Evolutionary conservation across 30 jellyfish, hydroid and myxozoan genomes (phyloP).

Genomic region (Turritopsis dohrnii): DNA sequence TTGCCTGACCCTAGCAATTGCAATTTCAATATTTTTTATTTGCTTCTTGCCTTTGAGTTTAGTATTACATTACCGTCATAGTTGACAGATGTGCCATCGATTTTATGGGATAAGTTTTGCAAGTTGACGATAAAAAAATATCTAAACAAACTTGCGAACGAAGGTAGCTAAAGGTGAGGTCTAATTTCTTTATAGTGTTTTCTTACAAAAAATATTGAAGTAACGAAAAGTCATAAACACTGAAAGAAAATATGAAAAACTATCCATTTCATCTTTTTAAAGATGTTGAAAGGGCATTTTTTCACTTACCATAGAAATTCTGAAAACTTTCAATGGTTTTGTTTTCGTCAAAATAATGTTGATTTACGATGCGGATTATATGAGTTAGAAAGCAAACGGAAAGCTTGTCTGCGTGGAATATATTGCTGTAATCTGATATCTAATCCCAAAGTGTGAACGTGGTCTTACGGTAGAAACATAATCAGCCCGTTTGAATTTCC

Average conservation of each 20-base stretch:
- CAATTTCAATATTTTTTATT: not conserved
- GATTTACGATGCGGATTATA: not conserved
- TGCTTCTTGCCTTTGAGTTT: not conserved
- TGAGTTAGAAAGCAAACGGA: too few relatives aligned
- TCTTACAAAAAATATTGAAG: too few relatives aligned
- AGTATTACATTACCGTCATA: not conserved
- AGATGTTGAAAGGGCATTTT: too few relatives aligned
- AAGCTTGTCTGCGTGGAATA: too few relatives aligned
- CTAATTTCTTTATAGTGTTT: too few relatives aligned
- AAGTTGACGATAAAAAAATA: not conserved
- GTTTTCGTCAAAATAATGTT: too few relatives aligned
- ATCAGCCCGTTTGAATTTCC: not conserved
- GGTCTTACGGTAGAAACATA: not conserved
- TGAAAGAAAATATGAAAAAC: too few relatives aligned
- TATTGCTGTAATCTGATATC: not conserved
- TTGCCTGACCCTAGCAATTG: not conserved
- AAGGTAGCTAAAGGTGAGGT: not conserved
- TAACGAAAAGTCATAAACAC: too few relatives aligned
- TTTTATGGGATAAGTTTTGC: not conserved
- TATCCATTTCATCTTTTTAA: too few relatives aligned
- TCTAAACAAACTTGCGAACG: not conserved
- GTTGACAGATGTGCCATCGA: not conserved
- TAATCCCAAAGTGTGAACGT: not conserved
- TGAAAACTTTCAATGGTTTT: too few relatives aligned
- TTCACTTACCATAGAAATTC: too few relatives aligned